phyloP scores from a whole-genome alignment of 2,888 invertebrate species.

The Mylabris sibirica region DNA sequence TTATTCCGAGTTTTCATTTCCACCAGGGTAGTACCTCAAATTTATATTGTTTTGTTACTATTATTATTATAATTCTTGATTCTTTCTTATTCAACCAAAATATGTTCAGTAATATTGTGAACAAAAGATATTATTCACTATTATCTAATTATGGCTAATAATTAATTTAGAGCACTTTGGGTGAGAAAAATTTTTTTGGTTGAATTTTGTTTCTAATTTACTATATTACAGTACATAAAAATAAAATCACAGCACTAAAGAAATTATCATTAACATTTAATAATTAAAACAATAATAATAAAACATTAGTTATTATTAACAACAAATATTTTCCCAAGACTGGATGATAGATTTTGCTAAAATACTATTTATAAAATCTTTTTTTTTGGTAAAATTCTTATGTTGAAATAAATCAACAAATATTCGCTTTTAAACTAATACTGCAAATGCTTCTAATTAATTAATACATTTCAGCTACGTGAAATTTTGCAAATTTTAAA shows the following conservation, averaged over 20 bases:
- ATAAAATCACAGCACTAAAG: not conserved
- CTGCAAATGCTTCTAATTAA: not conserved
- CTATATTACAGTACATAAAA: conserved; percentile 4
- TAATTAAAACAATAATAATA: not conserved
- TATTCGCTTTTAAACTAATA: not conserved
- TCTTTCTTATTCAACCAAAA: conserved; percentile 5
- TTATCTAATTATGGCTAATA: conserved; percentile 19
- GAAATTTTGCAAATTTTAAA: not conserved
- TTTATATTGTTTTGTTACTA: too few species aligned
- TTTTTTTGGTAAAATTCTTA: not conserved
- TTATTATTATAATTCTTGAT: too few species aligned
- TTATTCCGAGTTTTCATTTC: too few species aligned
- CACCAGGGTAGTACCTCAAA: too few species aligned
- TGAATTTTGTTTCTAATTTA: not conserved
- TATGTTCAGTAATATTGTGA: conserved; percentile 10
- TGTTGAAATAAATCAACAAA: not conserved
- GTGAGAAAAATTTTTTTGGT: conserved; percentile 22
- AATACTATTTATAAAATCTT: not conserved
- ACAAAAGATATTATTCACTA: too few species aligned
- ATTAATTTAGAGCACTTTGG: conserved; percentile 31
- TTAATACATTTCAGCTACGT: not conserved
- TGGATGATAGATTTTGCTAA: not conserved
- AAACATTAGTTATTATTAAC: not conserved
- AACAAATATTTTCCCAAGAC: not conserved
- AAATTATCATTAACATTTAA: not conserved